Conservation (phyloP, 2,797 vertebrate species). For the Rousettus madagascariensis region DNA sequence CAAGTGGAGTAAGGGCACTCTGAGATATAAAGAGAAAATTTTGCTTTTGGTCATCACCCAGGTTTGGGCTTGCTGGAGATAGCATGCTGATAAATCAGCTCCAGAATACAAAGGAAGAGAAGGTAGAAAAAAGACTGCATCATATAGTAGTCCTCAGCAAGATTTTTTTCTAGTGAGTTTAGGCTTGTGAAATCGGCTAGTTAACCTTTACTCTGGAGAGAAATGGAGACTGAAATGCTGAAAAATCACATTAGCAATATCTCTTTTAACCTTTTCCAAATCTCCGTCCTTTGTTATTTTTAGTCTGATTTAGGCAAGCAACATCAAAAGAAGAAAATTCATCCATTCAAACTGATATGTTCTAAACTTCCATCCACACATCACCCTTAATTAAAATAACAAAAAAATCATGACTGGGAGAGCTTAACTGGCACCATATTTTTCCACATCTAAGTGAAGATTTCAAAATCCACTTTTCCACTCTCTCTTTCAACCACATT, state of each 20-base stretch:
- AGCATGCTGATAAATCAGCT: not conserved
- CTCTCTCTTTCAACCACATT: conserved; percentile 11
- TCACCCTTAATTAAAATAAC: conserved; percentile 31
- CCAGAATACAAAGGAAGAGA: not conserved
- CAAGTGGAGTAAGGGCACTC: not conserved
- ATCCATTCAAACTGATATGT: conserved; percentile 33
- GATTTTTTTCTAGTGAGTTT: conserved; percentile 7
- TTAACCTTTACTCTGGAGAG: conserved; percentile 66
- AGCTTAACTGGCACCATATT: conserved; percentile 23
- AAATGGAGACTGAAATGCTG: conserved; percentile 53
- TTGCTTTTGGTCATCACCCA: conserved; percentile 21
- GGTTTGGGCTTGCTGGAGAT: not conserved
- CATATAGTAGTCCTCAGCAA: not conserved
- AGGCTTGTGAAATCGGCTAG: conserved; percentile 46
- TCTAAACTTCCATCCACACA: conserved; percentile 19
- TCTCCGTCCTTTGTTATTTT: conserved; percentile 57
- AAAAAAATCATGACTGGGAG: conserved; percentile 45
- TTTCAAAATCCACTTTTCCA: not conserved
- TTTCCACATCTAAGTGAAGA: conserved; percentile 30
- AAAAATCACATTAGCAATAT: conserved; percentile 71
- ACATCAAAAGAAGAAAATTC: conserved; percentile 64
- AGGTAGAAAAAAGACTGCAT: not conserved
- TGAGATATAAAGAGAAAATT: not conserved
- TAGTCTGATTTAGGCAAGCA: conserved; percentile 45
- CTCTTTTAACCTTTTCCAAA: conserved; percentile 63